Evolutionary conservation across 2,888 invertebrate genomes (phyloP), one percentile per base, ranked within the genome.

Genomic region (Mythimna loreyi): DNA sequence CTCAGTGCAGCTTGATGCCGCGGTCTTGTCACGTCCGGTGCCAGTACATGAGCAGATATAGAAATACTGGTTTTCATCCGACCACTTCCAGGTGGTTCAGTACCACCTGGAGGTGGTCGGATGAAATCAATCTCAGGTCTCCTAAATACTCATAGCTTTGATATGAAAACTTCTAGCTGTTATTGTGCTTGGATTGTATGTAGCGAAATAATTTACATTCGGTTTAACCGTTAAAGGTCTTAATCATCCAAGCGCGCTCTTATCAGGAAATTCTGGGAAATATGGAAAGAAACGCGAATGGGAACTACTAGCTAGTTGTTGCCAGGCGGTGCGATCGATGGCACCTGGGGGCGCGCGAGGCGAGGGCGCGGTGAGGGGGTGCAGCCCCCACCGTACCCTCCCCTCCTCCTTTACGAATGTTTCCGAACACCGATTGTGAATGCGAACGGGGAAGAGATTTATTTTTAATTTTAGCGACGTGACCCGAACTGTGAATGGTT

Each of bases 401-500:
- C 36, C 28, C 68, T 21, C 61, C 72, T 56, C 53, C 47, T 36
- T 40, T 57, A 56, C 52, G 69, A 69, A 69, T 75, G 71, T 62
- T 60, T 56, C 65, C 62, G 60, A 78, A 72, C 60, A 55, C 49
- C 49, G 43, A 49, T 66, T 74, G 62, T 79, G 65, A 70, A 75
- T 74, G 70, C 50, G 60, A 66, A 68, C 71, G 60, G 74, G 50
- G 55, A 75, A 77, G 67, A 83, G 78, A 85, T 84, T 81, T 84
- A 85, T 83, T 87, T 89, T 86, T 86, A 86, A 87, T 85, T 87
- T 83, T 85, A 83, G 81, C 66, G 76, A 82, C 80, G 83, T 83
- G 81, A 80, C 66, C 68, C 59, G 68, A 80, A 75, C 64, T 36
- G 52, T 71, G 50, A 70, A 75, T 65, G 67, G 67, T 49, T 75